Percentiles rank a stretch among this genome's conserved stretches.
These are phyloP conservation scores for Babylonia areolata DNA, from an alignment of 1,140 invertebrate species.

Conservation along the genomic window DNA sequence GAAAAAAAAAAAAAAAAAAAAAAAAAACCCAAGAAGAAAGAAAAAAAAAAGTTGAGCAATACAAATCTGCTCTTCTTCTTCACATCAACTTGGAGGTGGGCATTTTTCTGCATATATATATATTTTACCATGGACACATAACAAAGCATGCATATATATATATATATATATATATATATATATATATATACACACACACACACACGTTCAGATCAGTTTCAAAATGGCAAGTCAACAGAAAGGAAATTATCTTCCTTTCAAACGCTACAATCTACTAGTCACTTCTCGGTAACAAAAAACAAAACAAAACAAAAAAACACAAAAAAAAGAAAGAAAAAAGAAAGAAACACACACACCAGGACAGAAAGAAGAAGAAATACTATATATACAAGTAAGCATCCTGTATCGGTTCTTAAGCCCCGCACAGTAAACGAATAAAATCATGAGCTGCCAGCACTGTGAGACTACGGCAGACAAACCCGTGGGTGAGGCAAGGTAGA, in stretches of 20 bases:
- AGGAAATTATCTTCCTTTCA: background rate
- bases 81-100: no score
- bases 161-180: background rate
- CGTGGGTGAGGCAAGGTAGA: no score
- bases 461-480: no score
- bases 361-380: background rate
- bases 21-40: no score
- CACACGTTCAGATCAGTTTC: background rate
- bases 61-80: background rate
- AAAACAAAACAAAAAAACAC: background rate
- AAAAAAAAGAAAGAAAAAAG: background rate
- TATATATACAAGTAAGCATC: background rate
- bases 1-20: no score
- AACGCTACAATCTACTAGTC: background rate
- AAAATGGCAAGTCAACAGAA: constrained; percentile 1
- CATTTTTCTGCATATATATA: no score
- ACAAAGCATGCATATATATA: no score
- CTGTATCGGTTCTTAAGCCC: background rate
- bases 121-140: no score
- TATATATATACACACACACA: background rate
- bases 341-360: background rate
- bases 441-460: no score
- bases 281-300: background rate
- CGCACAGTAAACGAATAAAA: background rate
- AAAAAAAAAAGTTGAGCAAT: background rate